A percentile compares a stretch with the other conserved stretches of the same genome.
Conservation (phyloP, 2,113 vertebrate species). For the Pangasianodon hypophthalmus region DNA sequence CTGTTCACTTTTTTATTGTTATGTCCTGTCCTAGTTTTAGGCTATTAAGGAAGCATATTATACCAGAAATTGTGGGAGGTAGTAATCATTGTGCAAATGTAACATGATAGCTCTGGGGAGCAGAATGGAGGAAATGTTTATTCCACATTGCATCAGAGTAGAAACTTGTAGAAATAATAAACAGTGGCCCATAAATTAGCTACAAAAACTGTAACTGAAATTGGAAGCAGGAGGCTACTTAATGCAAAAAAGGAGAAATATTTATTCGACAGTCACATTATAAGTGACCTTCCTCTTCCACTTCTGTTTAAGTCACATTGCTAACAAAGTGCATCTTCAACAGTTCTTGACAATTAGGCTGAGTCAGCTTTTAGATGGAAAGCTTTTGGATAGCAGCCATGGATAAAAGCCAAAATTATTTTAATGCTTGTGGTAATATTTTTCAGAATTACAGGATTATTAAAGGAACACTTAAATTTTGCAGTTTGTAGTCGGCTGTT, state of each 20-base stretch:
- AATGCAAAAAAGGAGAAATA: neutral
- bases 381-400: neutral
- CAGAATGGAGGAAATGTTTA: neutral
- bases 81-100: conserved; percentile 29
- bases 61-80: conserved; percentile 13
- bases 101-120: conserved; percentile 1
- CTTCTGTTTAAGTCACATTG: neutral
- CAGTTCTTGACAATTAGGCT: neutral
- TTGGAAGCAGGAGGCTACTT: neutral
- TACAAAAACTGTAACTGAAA: conserved; percentile 1
- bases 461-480: conserved; percentile 26
- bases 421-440: neutral
- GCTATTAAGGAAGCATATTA: conserved; percentile 24
- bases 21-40: conserved; percentile 23
- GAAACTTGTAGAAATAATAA: conserved; percentile 13
- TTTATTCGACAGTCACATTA: conserved; percentile 2
- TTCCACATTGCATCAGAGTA: neutral
- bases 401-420: neutral
- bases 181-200: conserved; percentile 8
- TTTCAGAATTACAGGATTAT: neutral
- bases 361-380: neutral
- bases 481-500: neutral
- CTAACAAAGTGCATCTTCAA: neutral
- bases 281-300: neutral
- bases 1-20: conserved; percentile 29